A percentile compares a stretch with the other conserved stretches of the same genome.
Conservation (phyloP, 1,140 invertebrate species). For the Bilobella aurantiaca region DNA sequence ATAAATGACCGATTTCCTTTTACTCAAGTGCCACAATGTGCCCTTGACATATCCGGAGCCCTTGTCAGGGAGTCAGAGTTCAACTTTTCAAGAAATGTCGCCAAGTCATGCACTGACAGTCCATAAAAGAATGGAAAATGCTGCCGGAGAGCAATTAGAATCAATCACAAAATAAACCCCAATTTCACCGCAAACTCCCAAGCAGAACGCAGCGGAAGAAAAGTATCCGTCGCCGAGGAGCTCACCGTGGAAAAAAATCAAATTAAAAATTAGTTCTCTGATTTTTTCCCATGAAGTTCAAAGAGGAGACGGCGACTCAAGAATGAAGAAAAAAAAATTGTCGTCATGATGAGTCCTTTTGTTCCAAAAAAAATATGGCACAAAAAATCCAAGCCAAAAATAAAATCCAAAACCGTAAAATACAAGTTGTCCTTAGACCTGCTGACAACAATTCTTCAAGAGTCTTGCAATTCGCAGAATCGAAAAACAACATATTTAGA, state of each 20-base stretch:
- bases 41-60: too few species aligned
- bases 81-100: neutral
- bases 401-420: too few species aligned
- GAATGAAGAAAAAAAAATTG: neutral
- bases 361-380: neutral
- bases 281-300: neutral
- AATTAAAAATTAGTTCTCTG: slow-evolving; percentile 1
- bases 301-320: too few species aligned
- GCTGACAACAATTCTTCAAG: neutral
- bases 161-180: neutral
- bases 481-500: neutral
- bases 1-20: neutral
- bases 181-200: neutral
- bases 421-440: too few species aligned
- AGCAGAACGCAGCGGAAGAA: neutral
- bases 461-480: neutral
- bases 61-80: too few species aligned
- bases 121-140: neutral
- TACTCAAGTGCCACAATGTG: too few species aligned
- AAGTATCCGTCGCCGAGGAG: neutral
- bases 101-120: neutral
- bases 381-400: neutral
- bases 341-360: neutral
- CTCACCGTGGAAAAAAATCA: neutral
- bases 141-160: neutral